These are phyloP conservation scores for Chironomus striatipennis DNA, from an alignment of 1,140 invertebrate genomes.

Conservation along the genomic window DNA sequence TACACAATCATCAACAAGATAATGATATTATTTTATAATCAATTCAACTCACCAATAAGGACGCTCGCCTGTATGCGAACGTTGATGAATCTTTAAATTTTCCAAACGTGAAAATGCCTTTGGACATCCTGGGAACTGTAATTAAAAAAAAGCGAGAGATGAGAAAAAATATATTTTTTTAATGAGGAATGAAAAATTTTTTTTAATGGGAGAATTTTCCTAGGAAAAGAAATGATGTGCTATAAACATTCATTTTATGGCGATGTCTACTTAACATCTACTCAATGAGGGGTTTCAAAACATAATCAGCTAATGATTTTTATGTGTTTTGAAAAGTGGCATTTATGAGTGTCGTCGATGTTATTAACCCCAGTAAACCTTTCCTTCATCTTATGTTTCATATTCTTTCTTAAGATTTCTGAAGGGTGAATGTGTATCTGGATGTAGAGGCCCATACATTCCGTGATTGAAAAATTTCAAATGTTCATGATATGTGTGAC, in stretches of 20 bases:
- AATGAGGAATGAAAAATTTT: conserved; percentile 26
- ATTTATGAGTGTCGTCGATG: not conserved
- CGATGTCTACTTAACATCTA: not conserved
- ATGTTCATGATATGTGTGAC: not conserved
- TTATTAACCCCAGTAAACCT: not conserved
- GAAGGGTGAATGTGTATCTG: too few species aligned
- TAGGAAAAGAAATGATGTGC: not conserved
- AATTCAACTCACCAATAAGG: conserved; percentile 53
- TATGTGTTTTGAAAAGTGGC: conserved; percentile 18
- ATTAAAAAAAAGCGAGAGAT: conserved; percentile 33
- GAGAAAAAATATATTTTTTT: conserved; percentile 29
- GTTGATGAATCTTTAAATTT: conserved; percentile 91
- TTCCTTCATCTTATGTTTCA: not conserved
- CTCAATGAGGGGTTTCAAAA: not conserved
- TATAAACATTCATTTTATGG: conserved; percentile 15
- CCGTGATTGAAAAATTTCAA: not conserved
- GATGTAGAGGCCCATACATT: not conserved
- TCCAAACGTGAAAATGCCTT: conserved; percentile 93
- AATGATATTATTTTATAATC: too few species aligned
- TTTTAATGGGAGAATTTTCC: not conserved
- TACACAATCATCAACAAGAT: too few species aligned
- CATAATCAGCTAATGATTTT: conserved; percentile 24
- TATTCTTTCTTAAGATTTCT: too few species aligned
- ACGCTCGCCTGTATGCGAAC: conserved; percentile 86
- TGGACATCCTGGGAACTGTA: conserved; percentile 79